Evolutionary conservation across 2,888 invertebrate species (phyloP).

Genomic region (Saturnia pavonia): DNA sequence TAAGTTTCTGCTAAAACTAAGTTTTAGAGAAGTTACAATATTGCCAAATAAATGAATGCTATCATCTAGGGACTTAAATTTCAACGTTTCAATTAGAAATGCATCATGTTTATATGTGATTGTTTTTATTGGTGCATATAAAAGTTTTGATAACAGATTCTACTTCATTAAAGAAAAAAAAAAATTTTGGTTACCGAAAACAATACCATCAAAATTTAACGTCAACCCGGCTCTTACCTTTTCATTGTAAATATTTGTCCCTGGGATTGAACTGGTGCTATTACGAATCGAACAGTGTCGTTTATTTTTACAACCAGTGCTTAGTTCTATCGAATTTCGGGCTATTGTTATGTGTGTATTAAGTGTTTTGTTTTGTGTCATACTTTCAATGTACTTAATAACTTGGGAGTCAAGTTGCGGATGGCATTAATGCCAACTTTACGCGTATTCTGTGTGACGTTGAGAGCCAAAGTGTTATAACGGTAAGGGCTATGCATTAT

Average conservation of each 20-base stretch:
- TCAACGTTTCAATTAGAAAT: no score
- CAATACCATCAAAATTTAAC: slow-evolving; percentile 19
- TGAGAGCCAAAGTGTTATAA: no score
- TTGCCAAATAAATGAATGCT: no score
- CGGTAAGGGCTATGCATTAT: no score
- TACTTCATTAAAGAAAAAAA: neutral
- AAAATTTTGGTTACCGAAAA: neutral
- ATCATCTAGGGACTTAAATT: no score
- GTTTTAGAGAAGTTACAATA: no score
- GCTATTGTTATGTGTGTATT: slow-evolving; percentile 31
- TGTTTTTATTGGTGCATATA: neutral
- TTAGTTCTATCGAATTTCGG: slow-evolving; percentile 31
- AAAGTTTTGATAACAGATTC: neutral
- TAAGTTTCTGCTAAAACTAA: no score
- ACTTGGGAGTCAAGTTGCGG: no score
- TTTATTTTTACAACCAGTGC: slow-evolving; percentile 35
- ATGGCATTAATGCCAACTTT: no score
- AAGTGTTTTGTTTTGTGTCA: slow-evolving; percentile 6
- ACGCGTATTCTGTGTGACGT: no score
- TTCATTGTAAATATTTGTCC: slow-evolving; percentile 17
- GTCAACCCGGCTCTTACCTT: slow-evolving; percentile 19
- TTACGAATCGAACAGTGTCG: slow-evolving; percentile 25
- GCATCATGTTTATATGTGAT: no score
- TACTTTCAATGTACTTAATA: neutral
- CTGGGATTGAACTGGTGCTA: slow-evolving; percentile 23